Percentiles rank a stretch among this genome's conserved stretches.
Evolutionary conservation across 2,797 vertebrate genomes (phyloP).

Genomic region (Acipenser ruthenus): DNA sequence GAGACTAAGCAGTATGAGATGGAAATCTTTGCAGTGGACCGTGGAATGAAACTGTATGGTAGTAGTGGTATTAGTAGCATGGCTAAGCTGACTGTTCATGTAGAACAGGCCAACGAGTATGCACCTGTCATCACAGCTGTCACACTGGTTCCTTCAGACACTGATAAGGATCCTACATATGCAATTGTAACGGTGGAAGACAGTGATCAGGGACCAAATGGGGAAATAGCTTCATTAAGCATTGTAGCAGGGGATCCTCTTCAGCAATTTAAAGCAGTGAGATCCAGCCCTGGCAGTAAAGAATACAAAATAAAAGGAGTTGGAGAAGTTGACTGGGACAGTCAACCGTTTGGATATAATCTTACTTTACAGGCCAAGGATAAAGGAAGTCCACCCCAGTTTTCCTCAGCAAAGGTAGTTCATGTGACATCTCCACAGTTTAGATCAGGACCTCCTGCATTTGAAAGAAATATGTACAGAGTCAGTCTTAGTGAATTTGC

Average conservation of each 20-base stretch:
- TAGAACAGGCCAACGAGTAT: slow-evolving; percentile 87
- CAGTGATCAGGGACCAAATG: slow-evolving; percentile 81
- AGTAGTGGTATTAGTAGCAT: slow-evolving; percentile 97
- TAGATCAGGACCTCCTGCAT: slow-evolving; percentile 74
- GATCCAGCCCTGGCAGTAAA: slow-evolving; percentile 82
- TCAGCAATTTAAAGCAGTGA: slow-evolving; percentile 82
- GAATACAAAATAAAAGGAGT: slow-evolving; percentile 88
- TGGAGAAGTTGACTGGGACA: slow-evolving; percentile 80
- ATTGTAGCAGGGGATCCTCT: slow-evolving; percentile 86
- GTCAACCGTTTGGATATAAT: slow-evolving; percentile 85
- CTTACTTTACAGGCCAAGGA: slow-evolving; percentile 95
- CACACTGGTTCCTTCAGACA: slow-evolving; percentile 65
- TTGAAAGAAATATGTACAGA: slow-evolving; percentile 80
- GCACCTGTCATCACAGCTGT: slow-evolving; percentile 78
- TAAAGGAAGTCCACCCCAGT: slow-evolving; percentile 84
- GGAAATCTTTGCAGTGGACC: slow-evolving; percentile 91
- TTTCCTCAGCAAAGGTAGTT: slow-evolving; percentile 84
- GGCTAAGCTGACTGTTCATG: slow-evolving; percentile 80
- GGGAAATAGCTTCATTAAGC: slow-evolving; percentile 85
- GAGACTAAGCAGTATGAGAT: slow-evolving; percentile 80
- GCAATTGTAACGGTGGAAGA: slow-evolving; percentile 86
- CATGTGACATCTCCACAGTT: slow-evolving; percentile 76
- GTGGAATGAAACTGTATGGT: slow-evolving; percentile 91
- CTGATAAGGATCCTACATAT: slow-evolving; percentile 77
- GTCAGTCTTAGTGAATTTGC: slow-evolving; percentile 89